phyloP scores from a whole-genome alignment of 2,888 invertebrate genomes.

The Callinectes sapidus region DNA sequence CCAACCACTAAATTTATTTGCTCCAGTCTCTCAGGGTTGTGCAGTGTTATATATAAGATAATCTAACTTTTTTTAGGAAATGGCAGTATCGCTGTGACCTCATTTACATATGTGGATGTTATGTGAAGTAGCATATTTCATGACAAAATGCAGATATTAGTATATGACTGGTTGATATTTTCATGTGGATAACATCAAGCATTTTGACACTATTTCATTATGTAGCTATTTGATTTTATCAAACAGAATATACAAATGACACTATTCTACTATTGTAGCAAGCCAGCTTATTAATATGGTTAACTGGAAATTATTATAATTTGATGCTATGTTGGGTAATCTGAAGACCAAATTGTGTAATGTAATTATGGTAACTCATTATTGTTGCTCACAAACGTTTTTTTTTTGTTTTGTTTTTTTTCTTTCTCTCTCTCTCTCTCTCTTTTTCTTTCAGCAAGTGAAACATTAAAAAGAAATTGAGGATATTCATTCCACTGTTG shows the following conservation, averaged over 20 bases:
- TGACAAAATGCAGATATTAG: not conserved
- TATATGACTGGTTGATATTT: not conserved
- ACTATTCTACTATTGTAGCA: not conserved
- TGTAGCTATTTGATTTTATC: not conserved
- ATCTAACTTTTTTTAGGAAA: not conserved
- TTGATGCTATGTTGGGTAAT: not conserved
- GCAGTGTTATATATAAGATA: not conserved
- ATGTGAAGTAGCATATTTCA: not conserved
- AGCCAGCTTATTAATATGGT: not conserved
- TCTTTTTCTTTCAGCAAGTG: not conserved
- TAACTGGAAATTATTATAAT: not conserved
- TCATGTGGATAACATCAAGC: not conserved
- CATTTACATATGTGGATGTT: not conserved
- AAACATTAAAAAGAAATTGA: not conserved
- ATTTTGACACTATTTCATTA: not conserved
- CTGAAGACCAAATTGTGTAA: not conserved
- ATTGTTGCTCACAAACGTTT: not conserved
- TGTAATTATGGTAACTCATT: not conserved
- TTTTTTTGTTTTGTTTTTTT: too few relatives aligned
- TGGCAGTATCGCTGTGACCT: not conserved
- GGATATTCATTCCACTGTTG: not conserved
- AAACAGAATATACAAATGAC: not conserved
- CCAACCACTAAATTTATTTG: slow-evolving; percentile 18
- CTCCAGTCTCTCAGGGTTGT: slow-evolving; percentile 26
- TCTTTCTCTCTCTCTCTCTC: too few relatives aligned